These are phyloP conservation scores for Pogonocherus hispidulus DNA, from an alignment of 2,888 invertebrate genomes.

Conservation along the genomic window DNA sequence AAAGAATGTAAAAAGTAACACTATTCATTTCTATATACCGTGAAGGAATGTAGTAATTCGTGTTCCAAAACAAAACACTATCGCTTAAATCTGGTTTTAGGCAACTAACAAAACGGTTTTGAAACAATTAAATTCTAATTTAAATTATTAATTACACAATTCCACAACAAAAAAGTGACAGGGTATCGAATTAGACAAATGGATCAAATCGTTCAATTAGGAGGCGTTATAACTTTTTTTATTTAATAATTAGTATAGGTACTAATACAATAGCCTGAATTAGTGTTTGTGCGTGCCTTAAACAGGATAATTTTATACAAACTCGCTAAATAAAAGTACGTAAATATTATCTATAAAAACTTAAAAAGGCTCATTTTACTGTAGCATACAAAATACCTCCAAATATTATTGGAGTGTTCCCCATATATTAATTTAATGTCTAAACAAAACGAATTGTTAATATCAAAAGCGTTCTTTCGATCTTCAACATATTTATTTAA, in stretches of 20 bases:
- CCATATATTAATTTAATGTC: too few relatives aligned
- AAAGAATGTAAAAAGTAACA: background rate
- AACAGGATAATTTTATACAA: too few relatives aligned
- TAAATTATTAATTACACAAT: constrained; percentile 1
- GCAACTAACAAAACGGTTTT: background rate
- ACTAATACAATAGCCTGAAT: background rate
- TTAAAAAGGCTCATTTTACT: too few relatives aligned
- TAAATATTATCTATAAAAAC: too few relatives aligned
- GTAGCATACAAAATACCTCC: too few relatives aligned
- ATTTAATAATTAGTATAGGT: background rate
- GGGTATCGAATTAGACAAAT: constrained; percentile 1
- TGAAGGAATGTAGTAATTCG: background rate
- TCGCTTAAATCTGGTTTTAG: background rate
- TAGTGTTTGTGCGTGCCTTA: background rate
- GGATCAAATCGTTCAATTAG: too few relatives aligned
- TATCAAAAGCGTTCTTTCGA: too few relatives aligned
- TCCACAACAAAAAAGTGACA: background rate
- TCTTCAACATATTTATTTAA: too few relatives aligned
- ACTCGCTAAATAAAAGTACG: too few relatives aligned
- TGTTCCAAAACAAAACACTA: background rate
- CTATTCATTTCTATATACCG: background rate
- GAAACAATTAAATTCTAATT: background rate
- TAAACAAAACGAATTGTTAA: too few relatives aligned
- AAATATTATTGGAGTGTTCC: too few relatives aligned
- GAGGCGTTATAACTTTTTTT: background rate